Evolutionary conservation across 2,797 vertebrate species (phyloP).

Genomic region (Bovichtus variegatus): DNA sequence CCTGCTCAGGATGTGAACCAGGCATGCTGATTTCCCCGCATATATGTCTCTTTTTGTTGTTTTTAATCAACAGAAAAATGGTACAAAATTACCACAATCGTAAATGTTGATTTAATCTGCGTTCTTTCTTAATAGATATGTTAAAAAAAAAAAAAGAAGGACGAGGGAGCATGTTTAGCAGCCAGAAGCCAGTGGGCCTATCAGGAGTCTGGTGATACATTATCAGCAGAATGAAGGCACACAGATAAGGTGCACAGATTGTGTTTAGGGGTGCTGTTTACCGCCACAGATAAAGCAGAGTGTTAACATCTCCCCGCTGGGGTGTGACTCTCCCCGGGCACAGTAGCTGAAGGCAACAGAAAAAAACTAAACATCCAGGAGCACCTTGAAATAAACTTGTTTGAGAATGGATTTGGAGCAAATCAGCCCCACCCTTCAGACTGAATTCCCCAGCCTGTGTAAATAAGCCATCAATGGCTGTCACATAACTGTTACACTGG

Average conservation of each 20-base stretch:
- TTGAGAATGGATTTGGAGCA: conserved; percentile 56
- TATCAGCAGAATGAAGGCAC: conserved; percentile 46
- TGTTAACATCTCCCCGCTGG: conserved; percentile 23
- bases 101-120: conserved; percentile 22
- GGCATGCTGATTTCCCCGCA: conserved; percentile 29
- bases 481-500: conserved; percentile 64
- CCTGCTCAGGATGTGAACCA: conserved; percentile 30
- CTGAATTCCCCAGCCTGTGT: conserved; percentile 60
- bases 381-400: conserved; percentile 53
- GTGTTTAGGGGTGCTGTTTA: conserved; percentile 49
- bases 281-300: conserved; percentile 52
- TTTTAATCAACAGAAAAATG: conserved; percentile 38
- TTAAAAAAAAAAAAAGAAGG: not conserved
- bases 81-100: conserved; percentile 27
- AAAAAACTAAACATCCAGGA: not conserved
- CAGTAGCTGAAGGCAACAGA: conserved; percentile 35
- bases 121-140: conserved; percentile 16
- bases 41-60: conserved; percentile 26
- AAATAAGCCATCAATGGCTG: conserved; percentile 79
- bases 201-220: conserved; percentile 36
- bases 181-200: conserved; percentile 3
- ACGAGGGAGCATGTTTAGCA: not conserved
- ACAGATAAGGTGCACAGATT: conserved; percentile 57
- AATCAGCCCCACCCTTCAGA: conserved; percentile 54
- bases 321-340: conserved; percentile 21